These are phyloP conservation scores for Actinemys pallida DNA, from an alignment of 2,113 vertebrate genomes.

Conservation along the genomic window DNA sequence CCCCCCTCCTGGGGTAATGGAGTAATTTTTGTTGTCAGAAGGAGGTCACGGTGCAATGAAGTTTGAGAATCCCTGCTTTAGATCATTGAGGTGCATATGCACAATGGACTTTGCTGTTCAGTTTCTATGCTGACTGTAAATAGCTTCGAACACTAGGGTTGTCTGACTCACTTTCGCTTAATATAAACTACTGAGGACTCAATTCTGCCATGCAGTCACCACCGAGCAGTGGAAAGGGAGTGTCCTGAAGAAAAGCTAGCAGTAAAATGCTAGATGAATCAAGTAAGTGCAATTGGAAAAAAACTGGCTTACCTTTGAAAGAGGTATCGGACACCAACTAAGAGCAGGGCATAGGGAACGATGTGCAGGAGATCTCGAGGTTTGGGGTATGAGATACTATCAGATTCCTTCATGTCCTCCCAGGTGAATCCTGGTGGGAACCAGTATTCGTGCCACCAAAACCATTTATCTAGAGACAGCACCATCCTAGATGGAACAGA, in stretches of 20 bases:
- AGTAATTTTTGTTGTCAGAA: no score
- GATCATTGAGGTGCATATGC: neutral
- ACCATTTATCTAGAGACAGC: conserved; percentile 81
- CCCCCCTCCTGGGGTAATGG: no score
- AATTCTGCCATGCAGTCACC: neutral
- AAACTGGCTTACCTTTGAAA: conserved; percentile 84
- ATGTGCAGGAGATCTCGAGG: conserved; percentile 68
- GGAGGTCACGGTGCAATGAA: no score
- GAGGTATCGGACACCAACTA: conserved; percentile 78
- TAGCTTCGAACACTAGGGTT: neutral
- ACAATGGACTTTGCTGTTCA: no score
- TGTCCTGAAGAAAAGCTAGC: neutral
- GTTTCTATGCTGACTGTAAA: neutral
- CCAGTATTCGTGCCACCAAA: conserved; percentile 85
- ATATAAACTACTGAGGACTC: neutral
- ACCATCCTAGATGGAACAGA: conserved; percentile 76
- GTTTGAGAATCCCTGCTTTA: no score
- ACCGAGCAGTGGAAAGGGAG: neutral
- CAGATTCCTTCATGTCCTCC: conserved; percentile 76
- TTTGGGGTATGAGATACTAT: conserved; percentile 59
- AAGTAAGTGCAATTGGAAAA: neutral
- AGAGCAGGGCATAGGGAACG: conserved; percentile 81
- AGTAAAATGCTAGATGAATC: neutral
- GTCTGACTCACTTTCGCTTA: neutral
- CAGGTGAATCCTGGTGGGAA: conserved; percentile 82